Conservation (phyloP, 2,113 vertebrate genomes). For the Nothocercus julius region DNA sequence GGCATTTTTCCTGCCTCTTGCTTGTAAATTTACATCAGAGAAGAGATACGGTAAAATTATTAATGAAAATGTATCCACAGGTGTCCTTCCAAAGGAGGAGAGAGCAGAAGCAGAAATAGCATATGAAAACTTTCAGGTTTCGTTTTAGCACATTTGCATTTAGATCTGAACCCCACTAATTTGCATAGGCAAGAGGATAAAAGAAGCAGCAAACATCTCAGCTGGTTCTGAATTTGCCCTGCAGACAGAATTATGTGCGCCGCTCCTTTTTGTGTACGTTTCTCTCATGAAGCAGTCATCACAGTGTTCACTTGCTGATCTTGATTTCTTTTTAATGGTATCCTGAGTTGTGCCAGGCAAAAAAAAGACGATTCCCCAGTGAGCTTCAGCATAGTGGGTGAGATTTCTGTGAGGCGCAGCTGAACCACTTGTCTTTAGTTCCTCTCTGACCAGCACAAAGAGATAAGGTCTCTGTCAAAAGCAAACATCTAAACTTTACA, state of each 20-base stretch:
- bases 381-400: background rate
- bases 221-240: background rate
- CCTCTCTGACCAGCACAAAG: background rate
- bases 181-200: conserved; percentile 7
- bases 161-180: background rate
- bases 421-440: background rate
- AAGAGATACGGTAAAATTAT: conserved; percentile 8
- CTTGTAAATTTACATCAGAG: conserved; percentile 6
- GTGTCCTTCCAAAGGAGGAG: conserved; percentile 8
- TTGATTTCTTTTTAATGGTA: background rate
- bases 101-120: background rate
- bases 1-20: background rate
- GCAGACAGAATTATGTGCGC: background rate
- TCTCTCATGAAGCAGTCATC: background rate
- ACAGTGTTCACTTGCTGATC: rapidly evolving
- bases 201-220: background rate
- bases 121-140: background rate
- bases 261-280: background rate
- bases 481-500: background rate
- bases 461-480: background rate
- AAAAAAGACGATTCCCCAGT: background rate
- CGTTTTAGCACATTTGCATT: background rate
- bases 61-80: conserved; percentile 30
- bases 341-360: background rate
- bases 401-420: background rate